Evolutionary conservation across 2,113 vertebrate genomes (phyloP), one percentile per base, ranked within the genome.

Genomic region (Turdus rufiventris): DNA sequence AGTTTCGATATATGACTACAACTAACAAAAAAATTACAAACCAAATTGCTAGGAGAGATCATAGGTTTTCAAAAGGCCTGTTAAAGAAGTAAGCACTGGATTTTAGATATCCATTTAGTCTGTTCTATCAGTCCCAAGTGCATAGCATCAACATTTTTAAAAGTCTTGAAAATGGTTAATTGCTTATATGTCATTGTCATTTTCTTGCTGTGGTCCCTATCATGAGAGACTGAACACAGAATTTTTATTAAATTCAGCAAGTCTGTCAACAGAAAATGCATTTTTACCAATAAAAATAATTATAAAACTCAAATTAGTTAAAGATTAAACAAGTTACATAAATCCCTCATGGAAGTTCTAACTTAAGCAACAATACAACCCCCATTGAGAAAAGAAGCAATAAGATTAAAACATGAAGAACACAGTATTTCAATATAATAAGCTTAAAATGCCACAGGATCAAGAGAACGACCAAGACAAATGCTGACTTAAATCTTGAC

Each of bases 341-440:
- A 40, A 85, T 50, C 3, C 11, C n/a, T 15, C 18, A 58, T 15
- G 15, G 7, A 21, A 25, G 5, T 51, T 77, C 26, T 28, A 74
- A 71, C 16, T 82, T 73, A 20, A 91, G 25, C 34, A 75, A 73
- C 43, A 85, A 58, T 33, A 76, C 18, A 88, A 72, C 8, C 4
- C 8, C 66, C 47, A 42, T 2, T 1, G 3, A 6, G 38, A 62
- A 88, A 85, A 89, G 80, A 79, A 56, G 9, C 24, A 53, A 7
- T 18, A 70, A 50, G 26, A 74, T 66, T 79, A 91, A 76, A 86
- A 75, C 36, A 76, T 28, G 79, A 85, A 82, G n/a, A 76, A 61
- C 24, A 63, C 18, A 70, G 12, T 45, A 66, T 73, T 92, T 86
- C 56, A 51, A 21, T 85, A 36, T n/a, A 90, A 80, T 62, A 65